Evolutionary conservation across 2,113 vertebrate species (phyloP).

Genomic region (Protomyctophum bolini): DNA sequence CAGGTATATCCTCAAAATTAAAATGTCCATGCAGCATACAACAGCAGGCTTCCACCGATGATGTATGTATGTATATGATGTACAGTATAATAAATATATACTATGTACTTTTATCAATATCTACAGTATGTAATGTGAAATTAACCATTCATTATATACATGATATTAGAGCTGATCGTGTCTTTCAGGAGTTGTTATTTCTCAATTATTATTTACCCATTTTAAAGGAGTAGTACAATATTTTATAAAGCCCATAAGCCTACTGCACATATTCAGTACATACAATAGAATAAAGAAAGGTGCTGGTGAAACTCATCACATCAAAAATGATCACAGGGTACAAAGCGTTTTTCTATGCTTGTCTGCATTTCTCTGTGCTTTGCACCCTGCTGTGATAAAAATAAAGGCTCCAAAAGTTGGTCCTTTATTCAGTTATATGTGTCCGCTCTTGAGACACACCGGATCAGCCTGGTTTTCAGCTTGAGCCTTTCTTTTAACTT

Average conservation of each 20-base stretch:
- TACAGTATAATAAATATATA: conserved; percentile 25
- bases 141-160: conserved; percentile 41
- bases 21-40: neutral
- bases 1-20: conserved; percentile 33
- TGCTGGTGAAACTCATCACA: too few species aligned
- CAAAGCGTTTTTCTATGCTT: too few species aligned
- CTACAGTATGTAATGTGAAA: conserved; percentile 36
- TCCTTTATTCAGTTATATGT: too few species aligned
- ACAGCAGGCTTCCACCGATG: conserved; percentile 4
- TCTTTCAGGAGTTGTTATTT: neutral
- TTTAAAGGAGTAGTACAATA: neutral
- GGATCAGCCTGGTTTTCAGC: too few species aligned
- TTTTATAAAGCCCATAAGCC: neutral
- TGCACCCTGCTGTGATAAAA: too few species aligned
- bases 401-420: too few species aligned
- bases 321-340: too few species aligned
- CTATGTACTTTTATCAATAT: conserved; percentile 1
- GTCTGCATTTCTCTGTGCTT: too few species aligned
- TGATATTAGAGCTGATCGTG: conserved; percentile 41
- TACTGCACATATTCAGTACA: too few species aligned
- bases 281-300: too few species aligned
- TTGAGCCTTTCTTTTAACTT: too few species aligned
- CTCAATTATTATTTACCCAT: neutral
- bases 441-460: too few species aligned
- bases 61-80: conserved; percentile 7